phyloP scores from a whole-genome alignment of 2,888 invertebrate species.

The Norana najaformis region DNA sequence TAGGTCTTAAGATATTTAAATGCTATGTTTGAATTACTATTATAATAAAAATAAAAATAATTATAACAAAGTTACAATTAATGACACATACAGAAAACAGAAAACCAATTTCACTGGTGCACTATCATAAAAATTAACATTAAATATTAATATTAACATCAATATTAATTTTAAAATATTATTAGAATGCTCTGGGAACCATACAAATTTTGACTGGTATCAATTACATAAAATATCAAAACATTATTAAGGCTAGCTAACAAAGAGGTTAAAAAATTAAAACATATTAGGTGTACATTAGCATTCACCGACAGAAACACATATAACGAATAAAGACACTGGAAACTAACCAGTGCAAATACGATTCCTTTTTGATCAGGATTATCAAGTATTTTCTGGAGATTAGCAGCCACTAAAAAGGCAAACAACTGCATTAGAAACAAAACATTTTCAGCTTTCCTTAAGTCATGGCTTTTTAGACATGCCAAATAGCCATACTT shows the following conservation, averaged over 20 bases:
- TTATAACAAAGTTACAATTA: background rate
- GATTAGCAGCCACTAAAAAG: conserved; percentile 78
- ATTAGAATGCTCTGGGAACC: background rate
- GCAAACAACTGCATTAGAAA: background rate
- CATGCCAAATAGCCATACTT: background rate
- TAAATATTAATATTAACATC: too few species aligned
- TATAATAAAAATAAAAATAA: background rate
- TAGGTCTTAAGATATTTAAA: background rate
- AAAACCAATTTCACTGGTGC: too few species aligned
- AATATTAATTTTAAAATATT: too few species aligned
- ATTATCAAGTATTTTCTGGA: conserved; percentile 85
- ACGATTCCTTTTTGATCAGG: conserved; percentile 69
- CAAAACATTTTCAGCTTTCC: background rate
- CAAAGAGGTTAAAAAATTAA: background rate
- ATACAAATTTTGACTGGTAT: background rate
- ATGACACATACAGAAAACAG: too few species aligned
- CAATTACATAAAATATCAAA: background rate
- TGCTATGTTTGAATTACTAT: background rate
- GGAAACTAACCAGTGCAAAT: conserved; percentile 77
- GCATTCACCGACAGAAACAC: background rate
- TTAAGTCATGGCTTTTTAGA: background rate
- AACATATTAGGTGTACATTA: background rate
- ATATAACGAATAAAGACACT: background rate
- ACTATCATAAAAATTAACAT: background rate
- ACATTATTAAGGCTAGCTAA: background rate